Percentiles rank a stretch among this genome's conserved stretches.
Conservation (phyloP, 2,797 vertebrate species). For the Sarcophilus harrisii region DNA sequence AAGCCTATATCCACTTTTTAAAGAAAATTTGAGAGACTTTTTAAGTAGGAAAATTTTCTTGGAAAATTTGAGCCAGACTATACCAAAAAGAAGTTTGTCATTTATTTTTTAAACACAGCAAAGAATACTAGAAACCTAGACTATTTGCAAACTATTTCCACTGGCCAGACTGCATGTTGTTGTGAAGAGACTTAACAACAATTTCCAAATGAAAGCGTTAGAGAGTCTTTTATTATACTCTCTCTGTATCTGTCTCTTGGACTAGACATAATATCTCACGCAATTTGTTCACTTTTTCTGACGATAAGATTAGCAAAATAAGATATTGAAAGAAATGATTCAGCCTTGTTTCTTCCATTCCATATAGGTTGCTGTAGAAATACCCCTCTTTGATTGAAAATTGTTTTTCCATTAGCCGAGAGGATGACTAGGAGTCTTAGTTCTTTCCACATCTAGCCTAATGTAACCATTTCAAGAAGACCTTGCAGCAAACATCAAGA, state of each 20-base stretch:
- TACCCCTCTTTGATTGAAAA: constrained; percentile 71
- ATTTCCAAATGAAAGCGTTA: constrained; percentile 60
- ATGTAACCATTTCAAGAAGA: constrained; percentile 68
- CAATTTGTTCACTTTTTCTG: constrained; percentile 63
- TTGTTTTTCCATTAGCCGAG: constrained; percentile 71
- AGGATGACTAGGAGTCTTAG: constrained; percentile 43
- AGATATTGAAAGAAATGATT: constrained; percentile 55
- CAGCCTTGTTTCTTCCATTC: constrained; percentile 71
- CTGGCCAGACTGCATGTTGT: constrained; percentile 47
- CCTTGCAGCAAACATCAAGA: constrained; percentile 66
- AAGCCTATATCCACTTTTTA: background rate
- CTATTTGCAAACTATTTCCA: constrained; percentile 54
- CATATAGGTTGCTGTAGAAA: constrained; percentile 67
- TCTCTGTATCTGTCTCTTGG: constrained; percentile 52
- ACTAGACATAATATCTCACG: constrained; percentile 47
- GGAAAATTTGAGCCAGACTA: constrained; percentile 47
- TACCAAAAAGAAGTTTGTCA: constrained; percentile 44
- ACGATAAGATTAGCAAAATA: constrained; percentile 72
- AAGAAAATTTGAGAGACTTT: constrained; percentile 31
- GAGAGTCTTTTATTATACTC: constrained; percentile 53
- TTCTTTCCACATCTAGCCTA: constrained; percentile 59
- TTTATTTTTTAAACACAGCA: constrained; percentile 36
- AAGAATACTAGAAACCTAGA: constrained; percentile 62
- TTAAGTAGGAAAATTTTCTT: constrained; percentile 25
- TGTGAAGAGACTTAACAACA: constrained; percentile 68